These are phyloP conservation scores for Anthonomus grandis DNA, from an alignment of 1,140 invertebrate species.

Conservation along the genomic window DNA sequence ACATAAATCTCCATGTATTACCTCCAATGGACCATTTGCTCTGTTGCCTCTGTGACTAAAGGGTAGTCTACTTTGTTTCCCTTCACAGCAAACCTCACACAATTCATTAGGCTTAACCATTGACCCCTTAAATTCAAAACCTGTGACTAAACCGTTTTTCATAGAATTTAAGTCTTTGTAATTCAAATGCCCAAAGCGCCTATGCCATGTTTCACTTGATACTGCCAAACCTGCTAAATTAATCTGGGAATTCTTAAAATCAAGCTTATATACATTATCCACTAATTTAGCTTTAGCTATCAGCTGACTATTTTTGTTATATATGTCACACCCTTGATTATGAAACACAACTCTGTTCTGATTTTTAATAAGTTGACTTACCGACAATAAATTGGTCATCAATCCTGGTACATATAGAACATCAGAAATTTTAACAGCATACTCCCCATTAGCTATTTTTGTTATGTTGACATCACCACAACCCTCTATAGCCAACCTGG, in stretches of 20 bases:
- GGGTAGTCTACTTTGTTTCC: conserved; percentile 38
- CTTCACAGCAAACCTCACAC: conserved; percentile 41
- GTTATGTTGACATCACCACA: too few relatives aligned
- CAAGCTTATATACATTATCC: conserved; percentile 34
- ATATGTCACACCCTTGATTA: conserved; percentile 21
- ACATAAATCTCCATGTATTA: conserved; percentile 42
- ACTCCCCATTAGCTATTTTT: too few relatives aligned
- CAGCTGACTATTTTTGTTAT: conserved; percentile 13
- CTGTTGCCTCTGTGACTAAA: conserved; percentile 31
- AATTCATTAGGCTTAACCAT: conserved; percentile 17
- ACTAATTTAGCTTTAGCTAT: conserved; percentile 20
- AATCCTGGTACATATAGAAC: conserved; percentile 34
- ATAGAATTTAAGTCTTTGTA: conserved; percentile 19
- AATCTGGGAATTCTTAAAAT: conserved; percentile 19
- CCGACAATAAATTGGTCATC: conserved; percentile 34
- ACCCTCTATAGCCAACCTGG: too few relatives aligned
- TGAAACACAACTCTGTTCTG: conserved; percentile 33
- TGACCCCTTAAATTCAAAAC: conserved; percentile 21
- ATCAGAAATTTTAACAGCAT: conserved; percentile 13
- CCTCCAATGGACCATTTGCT: conserved; percentile 34
- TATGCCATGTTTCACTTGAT: conserved; percentile 31
- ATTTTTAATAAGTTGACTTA: conserved; percentile 34
- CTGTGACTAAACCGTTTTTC: conserved; percentile 25
- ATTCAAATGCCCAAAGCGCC: conserved; percentile 40
- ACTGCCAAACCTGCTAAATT: conserved; percentile 22